Evolutionary conservation across 2,113 vertebrate species (phyloP).

Genomic region (Mellivora capensis): DNA sequence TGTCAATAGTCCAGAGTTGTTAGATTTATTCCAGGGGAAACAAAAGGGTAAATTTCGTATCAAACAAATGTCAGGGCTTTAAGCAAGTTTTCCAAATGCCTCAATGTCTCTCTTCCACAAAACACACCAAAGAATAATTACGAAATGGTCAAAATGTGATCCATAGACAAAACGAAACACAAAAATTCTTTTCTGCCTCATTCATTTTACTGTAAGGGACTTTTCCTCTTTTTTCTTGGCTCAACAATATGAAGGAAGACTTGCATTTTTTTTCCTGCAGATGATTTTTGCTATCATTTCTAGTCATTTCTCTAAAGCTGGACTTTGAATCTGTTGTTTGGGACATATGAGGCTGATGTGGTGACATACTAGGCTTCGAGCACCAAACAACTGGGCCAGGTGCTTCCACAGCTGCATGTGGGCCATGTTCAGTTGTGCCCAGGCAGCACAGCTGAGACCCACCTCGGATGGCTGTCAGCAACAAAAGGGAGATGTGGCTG

Average conservation of each 20-base stretch:
- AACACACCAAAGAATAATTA: not conserved
- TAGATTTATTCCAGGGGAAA: slow-evolving; percentile 59
- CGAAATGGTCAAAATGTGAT: slow-evolving; percentile 4
- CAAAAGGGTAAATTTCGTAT: slow-evolving; percentile 66
- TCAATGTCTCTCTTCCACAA: not conserved
- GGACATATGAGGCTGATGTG: not conserved
- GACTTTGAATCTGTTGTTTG: not conserved
- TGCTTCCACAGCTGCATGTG: not conserved
- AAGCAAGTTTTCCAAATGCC: not conserved
- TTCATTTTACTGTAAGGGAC: not conserved
- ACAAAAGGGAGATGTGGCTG: not conserved
- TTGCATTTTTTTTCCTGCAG: not conserved
- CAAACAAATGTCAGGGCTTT: slow-evolving; percentile 30
- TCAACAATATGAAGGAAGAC: not conserved
- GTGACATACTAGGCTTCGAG: not conserved
- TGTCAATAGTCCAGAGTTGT: slow-evolving; percentile 44
- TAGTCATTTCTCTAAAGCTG: not conserved
- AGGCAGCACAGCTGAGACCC: not conserved
- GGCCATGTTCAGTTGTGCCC: not conserved
- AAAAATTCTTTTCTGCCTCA: not conserved
- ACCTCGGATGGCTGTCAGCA: not conserved
- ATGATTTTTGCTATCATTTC: not conserved
- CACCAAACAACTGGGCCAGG: not conserved
- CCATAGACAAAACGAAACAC: not conserved
- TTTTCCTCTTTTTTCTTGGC: slow-evolving; percentile 3